Base-by-base conservation (phyloP, 2,888 invertebrate genomes). In the Hemaris fuciformis region DNA sequence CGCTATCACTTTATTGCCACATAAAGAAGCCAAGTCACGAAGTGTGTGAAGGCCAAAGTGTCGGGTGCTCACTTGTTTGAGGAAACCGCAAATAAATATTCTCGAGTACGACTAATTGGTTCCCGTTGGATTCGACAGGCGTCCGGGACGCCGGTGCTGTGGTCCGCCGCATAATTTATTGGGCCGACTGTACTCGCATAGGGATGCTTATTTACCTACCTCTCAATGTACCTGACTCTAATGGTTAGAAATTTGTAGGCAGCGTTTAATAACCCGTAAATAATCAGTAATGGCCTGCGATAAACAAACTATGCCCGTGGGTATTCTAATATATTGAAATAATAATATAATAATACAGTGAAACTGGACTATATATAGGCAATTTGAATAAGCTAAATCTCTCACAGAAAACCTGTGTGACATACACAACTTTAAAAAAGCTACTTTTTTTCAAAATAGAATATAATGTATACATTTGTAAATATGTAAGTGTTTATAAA, bases 51-150 rank as follows among this genome's bases (percentile, higher is more conserved):
- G 74, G 72, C 75, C 75, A 77, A 76, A 81, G 84, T 83, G 84
- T 83, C 78, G 77, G 83, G 76, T 74, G 79, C 76, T 79, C 83
- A 80, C 84, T 87, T 87, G 84, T 87, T 87, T 82, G 83, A 84
- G 85, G 80, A 81, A 83, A 85, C 89, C 87, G 87, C 90, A 89
- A 89, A 91, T 91, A 91, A 91, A 91, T 91, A 91, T 89, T 85
- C 85, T 79, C 79, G 79, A 80, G 80, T 76, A 77, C 83, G 88
- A 91, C 91, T 91, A 91, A 91, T 91, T 90, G 89, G 90, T 88
- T 87, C 85, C 87, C 86, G 87, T 84, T 85, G 87, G 88, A 86
- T 84, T 87, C 87, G 88, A 88, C 89, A 85, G 85, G 79, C 84
- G 84, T 83, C 83, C 86, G 84, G 83, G 73, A 73, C 78, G 73